Evolutionary conservation across 1,140 invertebrate genomes (phyloP).

Genomic region (Neodiprion fabricii): DNA sequence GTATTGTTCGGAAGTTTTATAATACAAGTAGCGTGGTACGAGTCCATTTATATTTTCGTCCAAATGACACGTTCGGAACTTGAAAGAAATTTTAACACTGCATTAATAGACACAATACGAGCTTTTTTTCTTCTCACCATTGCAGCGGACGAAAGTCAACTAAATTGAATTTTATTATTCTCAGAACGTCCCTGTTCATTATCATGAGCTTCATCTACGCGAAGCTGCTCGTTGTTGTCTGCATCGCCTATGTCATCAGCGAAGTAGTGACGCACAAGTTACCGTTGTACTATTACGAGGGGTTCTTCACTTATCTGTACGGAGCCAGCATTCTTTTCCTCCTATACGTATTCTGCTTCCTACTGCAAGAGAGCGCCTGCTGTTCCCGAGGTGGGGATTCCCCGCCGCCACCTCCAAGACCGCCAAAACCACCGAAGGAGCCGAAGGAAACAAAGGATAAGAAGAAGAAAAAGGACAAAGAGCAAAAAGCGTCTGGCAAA

Average conservation of each 20-base stretch:
- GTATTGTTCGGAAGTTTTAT: no score
- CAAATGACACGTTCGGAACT: no score
- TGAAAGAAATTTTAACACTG: no score
- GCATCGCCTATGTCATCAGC: conserved; percentile 90
- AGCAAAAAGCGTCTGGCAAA: conserved; percentile 60
- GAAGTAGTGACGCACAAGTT: conserved; percentile 92
- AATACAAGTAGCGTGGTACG: no score
- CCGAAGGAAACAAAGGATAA: conserved; percentile 69
- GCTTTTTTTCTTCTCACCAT: no score
- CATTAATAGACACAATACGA: no score
- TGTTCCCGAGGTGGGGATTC: conserved; percentile 74
- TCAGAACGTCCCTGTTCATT: conserved; percentile 92
- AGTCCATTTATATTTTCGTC: no score
- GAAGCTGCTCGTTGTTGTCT: conserved; percentile 88
- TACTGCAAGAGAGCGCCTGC: conserved; percentile 89
- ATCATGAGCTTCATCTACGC: conserved; percentile 94
- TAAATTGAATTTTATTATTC: no score
- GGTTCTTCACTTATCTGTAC: conserved; percentile 97
- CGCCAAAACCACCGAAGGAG: conserved; percentile 78
- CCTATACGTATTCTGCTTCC: conserved; percentile 95
- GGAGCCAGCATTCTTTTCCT: conserved; percentile 94
- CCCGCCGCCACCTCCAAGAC: conserved; percentile 71
- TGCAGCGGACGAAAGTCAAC: no score
- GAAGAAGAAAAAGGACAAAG: conserved; percentile 61
- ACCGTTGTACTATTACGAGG: conserved; percentile 92